Evolutionary conservation across 2,888 invertebrate species (phyloP).

Genomic region (Rotaria macrura): DNA sequence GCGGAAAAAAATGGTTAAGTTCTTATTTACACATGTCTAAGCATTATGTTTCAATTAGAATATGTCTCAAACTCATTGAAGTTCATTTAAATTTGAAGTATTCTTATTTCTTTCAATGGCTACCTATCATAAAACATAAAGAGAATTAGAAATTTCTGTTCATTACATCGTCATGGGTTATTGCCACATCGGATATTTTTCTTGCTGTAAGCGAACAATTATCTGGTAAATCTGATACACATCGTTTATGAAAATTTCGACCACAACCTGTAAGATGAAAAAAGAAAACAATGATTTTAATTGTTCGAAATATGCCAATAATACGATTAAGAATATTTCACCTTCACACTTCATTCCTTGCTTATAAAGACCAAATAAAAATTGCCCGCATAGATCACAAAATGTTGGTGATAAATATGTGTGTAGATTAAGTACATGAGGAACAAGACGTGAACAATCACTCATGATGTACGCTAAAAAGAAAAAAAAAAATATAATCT

Average conservation of each 20-base stretch:
- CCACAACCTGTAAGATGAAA: conserved; percentile 68
- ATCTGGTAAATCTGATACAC: conserved; percentile 82
- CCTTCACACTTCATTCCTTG: conserved; percentile 99
- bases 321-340: too few relatives aligned
- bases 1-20: neutral
- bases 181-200: neutral
- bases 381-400: conserved; percentile 98
- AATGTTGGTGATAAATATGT: conserved; percentile 67
- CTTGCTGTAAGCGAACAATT: conserved; percentile 63
- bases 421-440: neutral
- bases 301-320: too few relatives aligned
- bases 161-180: neutral
- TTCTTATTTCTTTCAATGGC: neutral
- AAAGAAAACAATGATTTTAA: too few relatives aligned
- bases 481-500: neutral
- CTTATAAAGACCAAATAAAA: conserved; percentile 91
- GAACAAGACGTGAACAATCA: neutral
- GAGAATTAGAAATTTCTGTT: neutral
- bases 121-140: neutral
- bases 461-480: neutral
- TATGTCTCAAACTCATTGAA: neutral
- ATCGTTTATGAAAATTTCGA: conserved; percentile 93
- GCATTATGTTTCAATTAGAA: neutral
- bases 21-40: neutral
- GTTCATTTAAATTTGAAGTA: neutral